A percentile compares a stretch with the other conserved stretches of the same genome.
Evolutionary conservation across 2,888 invertebrate genomes (phyloP).

Genomic region (Malachius bipustulatus): DNA sequence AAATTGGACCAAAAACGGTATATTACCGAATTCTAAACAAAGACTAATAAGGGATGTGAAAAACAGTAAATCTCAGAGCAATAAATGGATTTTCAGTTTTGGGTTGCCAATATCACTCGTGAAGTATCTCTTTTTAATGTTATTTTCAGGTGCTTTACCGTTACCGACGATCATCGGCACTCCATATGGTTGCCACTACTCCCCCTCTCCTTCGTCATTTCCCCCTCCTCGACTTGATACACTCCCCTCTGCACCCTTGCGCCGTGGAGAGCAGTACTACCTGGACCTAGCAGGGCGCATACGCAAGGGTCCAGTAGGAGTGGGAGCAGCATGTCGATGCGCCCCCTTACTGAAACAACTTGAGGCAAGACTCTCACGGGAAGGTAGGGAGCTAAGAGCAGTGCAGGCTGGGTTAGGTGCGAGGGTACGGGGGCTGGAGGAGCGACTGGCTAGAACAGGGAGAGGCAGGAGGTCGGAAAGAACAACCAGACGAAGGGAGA

Average conservation of each 20-base stretch:
- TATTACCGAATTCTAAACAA: too few species aligned
- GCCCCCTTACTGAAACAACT: conserved; percentile 83
- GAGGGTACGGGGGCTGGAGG: conserved; percentile 67
- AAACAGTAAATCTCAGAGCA: too few species aligned
- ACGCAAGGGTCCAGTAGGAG: conserved; percentile 89
- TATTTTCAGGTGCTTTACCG: too few species aligned
- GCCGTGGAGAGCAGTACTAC: conserved; percentile 86
- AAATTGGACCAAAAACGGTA: too few species aligned
- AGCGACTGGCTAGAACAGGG: conserved; percentile 54
- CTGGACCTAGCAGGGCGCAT: conserved; percentile 90
- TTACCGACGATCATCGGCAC: too few species aligned
- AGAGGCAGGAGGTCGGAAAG: conserved; percentile 47
- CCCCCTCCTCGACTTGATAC: conserved; percentile 77
- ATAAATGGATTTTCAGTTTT: too few species aligned
- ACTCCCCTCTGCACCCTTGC: conserved; percentile 72
- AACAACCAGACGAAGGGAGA: conserved; percentile 41
- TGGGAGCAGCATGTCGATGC: conserved; percentile 86
- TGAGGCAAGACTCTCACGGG: conserved; percentile 70
- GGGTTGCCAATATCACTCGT: too few species aligned
- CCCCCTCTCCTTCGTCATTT: conserved; percentile 74
- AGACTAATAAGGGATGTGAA: too few species aligned
- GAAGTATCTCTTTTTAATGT: too few species aligned
- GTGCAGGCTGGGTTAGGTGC: conserved; percentile 70
- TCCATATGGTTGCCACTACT: conserved; percentile 85
- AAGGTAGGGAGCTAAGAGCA: conserved; percentile 66